Base-by-base conservation (phyloP, 2,888 invertebrate species). In the Resseliella maxima region DNA sequence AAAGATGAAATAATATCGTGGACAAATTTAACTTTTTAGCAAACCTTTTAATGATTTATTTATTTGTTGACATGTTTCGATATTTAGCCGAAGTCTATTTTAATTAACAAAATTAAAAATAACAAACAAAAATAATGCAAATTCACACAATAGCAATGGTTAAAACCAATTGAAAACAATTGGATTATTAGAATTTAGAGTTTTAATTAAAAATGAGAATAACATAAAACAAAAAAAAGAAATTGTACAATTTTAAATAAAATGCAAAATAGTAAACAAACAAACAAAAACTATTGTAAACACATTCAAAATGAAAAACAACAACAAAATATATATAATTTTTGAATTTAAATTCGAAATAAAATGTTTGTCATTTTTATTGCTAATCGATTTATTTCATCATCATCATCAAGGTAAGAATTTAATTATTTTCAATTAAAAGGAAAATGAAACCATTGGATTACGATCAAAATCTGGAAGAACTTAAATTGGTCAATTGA, bases 281-380 rank as follows among this genome's bases (percentile, higher is more conserved):
- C 31, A 72, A 72, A 72, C 35, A 31, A 72, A 72, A 27, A 2
- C 72, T 72, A 72, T 72, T 72, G 72, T 59, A 59, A 59, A 59
- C 59, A 59, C 59, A 15, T 59, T 59, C 59, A 24, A 59, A 27
- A 59, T 5, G 41, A 41, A 41, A 41, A 41, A 12, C 41, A 41
- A 41, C n/a, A n/a, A n/a, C n/a, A n/a, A 21, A 50, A 50, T 21
- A 59, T 59, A 59, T 59, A 59, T 59, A 59, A 59, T 59, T 59
- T 59, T 59, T 59, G 59, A 59, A 59, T 59, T 59, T 59, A 59
- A 59, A 59, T 24, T 59, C 59, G 18, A 59, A 59, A 59, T 24
- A 24, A 59, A 59, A 50, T 15, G 50, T n/a, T 59, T 59, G 12
- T 59, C 18, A 21, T 50, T 21, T 50, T 50, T 2, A 50, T 21